Evolutionary conservation across 2,113 vertebrate genomes (phyloP).

Genomic region (Procavia capensis): DNA sequence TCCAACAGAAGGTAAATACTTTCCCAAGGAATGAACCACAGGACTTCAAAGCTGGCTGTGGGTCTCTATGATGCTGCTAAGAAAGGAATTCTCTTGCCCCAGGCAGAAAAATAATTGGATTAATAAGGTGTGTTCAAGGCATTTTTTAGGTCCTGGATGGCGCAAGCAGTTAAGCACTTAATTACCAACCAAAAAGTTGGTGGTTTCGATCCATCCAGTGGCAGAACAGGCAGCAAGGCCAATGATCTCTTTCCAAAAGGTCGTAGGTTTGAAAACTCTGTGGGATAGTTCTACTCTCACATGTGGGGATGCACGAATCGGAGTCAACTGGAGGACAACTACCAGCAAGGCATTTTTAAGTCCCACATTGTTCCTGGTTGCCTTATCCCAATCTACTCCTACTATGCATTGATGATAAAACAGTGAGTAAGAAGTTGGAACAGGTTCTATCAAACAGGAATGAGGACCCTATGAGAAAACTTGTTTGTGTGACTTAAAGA

Average conservation of each 20-base stretch:
- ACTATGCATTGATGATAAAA: neutral
- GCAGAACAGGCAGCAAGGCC: neutral
- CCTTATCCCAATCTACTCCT: neutral
- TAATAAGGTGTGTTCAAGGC: neutral
- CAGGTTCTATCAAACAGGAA: neutral
- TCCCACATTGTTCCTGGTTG: neutral
- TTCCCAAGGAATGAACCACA: neutral
- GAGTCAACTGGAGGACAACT: neutral
- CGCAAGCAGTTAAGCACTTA: neutral
- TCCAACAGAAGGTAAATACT: neutral
- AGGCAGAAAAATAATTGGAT: neutral
- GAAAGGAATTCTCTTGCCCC: neutral
- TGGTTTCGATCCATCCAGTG: neutral
- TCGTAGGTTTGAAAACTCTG: neutral
- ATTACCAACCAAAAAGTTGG: neutral
- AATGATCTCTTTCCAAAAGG: neutral
- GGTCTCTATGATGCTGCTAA: neutral
- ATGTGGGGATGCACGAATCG: neutral
- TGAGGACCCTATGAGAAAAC: neutral
- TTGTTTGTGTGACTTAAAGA: neutral
- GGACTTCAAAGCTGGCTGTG: neutral
- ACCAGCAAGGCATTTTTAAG: neutral
- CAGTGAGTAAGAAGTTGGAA: neutral
- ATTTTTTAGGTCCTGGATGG: neutral
- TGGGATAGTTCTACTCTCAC: neutral